These are phyloP conservation scores for Netta rufina DNA, from an alignment of 2,797 vertebrate genomes.

Conservation along the genomic window DNA sequence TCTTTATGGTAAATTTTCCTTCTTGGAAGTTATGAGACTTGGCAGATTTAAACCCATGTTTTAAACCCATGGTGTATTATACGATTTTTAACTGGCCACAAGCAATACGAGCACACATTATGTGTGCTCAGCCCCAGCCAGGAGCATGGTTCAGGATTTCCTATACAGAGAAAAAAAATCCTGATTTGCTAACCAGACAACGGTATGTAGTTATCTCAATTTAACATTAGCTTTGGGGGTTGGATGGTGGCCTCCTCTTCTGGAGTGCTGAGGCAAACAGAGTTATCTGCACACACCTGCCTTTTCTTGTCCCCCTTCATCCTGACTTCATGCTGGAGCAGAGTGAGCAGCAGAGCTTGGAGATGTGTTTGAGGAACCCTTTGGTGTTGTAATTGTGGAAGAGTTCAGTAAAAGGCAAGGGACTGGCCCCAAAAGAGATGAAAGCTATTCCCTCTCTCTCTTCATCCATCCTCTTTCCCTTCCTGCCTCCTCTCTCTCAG, in stretches of 20 bases:
- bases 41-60: constrained; percentile 60
- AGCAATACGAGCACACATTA: not conserved
- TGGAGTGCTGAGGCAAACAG: not conserved
- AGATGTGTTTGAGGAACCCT: not conserved
- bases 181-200: not conserved
- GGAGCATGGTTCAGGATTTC: constrained; percentile 39
- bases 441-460: not conserved
- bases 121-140: not conserved
- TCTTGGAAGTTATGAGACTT: constrained; percentile 63
- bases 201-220: not conserved
- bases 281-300: not conserved
- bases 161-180: not conserved
- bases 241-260: not conserved
- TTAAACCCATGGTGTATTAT: constrained; percentile 44
- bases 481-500: not conserved
- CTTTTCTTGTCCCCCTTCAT: not conserved
- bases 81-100: constrained; percentile 43
- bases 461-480: not conserved
- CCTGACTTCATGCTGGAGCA: fast-evolving
- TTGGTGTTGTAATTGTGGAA: not conserved
- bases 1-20: constrained; percentile 44
- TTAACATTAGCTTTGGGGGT: not conserved
- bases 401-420: not conserved
- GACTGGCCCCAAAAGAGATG: not conserved
- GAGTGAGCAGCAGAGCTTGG: not conserved